phyloP scores from a whole-genome alignment of 2,888 invertebrate species.

The Cenopis cana region DNA sequence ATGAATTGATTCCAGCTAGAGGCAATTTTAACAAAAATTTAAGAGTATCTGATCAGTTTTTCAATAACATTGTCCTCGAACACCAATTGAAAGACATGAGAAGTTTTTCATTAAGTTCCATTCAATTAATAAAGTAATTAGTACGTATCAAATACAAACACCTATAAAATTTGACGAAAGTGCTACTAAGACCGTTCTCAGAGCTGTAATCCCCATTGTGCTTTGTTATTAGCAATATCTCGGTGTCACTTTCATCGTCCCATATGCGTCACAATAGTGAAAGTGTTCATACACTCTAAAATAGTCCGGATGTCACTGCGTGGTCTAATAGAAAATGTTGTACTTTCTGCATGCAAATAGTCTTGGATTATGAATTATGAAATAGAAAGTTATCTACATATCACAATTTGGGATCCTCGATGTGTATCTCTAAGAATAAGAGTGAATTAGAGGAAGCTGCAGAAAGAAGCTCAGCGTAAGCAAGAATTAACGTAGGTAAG shows the following conservation, averaged over 20 bases:
- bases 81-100: too few species aligned
- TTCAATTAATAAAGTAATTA: background rate
- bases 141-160: slow-evolving; percentile 1
- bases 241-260: slow-evolving; percentile 69
- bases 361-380: slow-evolving; percentile 35
- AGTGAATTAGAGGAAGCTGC: background rate
- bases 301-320: slow-evolving; percentile 41
- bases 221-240: slow-evolving; percentile 57
- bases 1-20: too few species aligned
- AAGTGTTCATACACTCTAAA: slow-evolving; percentile 53
- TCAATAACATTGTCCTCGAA: too few species aligned
- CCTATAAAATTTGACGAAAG: slow-evolving; percentile 36
- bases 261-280: slow-evolving; percentile 69
- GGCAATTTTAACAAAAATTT: too few species aligned
- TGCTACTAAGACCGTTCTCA: slow-evolving; percentile 54
- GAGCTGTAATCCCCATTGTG: slow-evolving; percentile 66
- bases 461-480: background rate
- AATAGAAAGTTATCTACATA: slow-evolving; percentile 36
- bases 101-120: background rate
- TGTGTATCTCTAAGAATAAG: background rate
- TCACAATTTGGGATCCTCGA: background rate
- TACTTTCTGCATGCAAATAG: slow-evolving; percentile 41
- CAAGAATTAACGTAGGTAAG: background rate
- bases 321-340: slow-evolving; percentile 25
- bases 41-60: too few species aligned